Base-by-base conservation (phyloP, 2,888 invertebrate species). In the Geophilus truncorum region DNA sequence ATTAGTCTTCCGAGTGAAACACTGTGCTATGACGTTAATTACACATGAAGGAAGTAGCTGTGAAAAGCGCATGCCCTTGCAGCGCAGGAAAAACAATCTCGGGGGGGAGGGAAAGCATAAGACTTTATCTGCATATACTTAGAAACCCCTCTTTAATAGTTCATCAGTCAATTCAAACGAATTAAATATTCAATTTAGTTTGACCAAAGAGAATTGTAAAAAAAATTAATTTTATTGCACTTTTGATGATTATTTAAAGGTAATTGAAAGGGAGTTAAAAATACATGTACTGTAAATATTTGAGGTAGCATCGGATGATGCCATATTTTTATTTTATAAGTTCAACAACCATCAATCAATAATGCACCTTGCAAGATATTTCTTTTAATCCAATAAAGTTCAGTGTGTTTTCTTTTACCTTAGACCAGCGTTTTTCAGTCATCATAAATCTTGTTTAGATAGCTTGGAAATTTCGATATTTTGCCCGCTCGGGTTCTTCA, bases 401-500 rank as follows among this genome's bases (percentile, higher is more conserved):
- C 28, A 28, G 70, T 70, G 21, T 62, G 12, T 70, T 70, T 70
- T 70, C 28, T 70, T 28, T 70, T 70, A 70, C 70, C 70, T 70
- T 70, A 70, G 70, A n/a, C 70, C 70, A 70, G 70, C 70, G 28
- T 70, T 70, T 28, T 70, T 28, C 70, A 10, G 28, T 23, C 25
- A 23, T 70, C 70, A 70, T 70, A 70, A 70, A 70, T 70, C 70
- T 70, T 70, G 70, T 70, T 70, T 70, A 28, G 70, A 70, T 70
- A 28, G 70, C 70, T 70, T 70, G 25, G 28, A n/a, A 25, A 70
- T 70, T 70, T n/a, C 70, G n/a, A 23, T 70, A 25, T 28, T 70
- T 70, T 9, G 70, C 15, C 25, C 23, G 10, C 70, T 10, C 70
- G 15, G 70, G 28, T n/a, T 28, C 15, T n/a, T 51, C 70, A 70